Percentiles rank a stretch among this genome's conserved stretches.
Evolutionary conservation across 1,140 invertebrate genomes (phyloP).

Genomic region (Apolygus lucorum): DNA sequence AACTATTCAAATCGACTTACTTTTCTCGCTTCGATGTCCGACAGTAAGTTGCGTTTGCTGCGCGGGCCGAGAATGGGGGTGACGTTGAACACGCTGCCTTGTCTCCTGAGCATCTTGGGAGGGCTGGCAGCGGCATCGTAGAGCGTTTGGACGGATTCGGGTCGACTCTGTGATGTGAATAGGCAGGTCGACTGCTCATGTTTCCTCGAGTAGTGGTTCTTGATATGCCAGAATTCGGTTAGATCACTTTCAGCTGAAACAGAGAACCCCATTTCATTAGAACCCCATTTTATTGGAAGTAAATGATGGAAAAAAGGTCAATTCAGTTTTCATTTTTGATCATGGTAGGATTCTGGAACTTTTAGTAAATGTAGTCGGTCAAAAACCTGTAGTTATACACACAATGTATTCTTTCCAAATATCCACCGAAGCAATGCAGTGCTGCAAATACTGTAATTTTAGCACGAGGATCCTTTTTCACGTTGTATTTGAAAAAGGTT

Average conservation of each 20-base stretch:
- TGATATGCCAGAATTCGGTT: constrained; percentile 63
- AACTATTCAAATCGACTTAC: too few relatives aligned
- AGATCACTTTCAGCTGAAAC: constrained; percentile 78
- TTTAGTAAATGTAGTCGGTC: too few relatives aligned
- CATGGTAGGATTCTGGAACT: too few relatives aligned
- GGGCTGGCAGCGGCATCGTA: constrained; percentile 60
- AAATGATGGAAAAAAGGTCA: too few relatives aligned
- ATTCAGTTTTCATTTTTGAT: too few relatives aligned
- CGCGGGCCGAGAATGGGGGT: constrained; percentile 62
- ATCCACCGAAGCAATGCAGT: too few relatives aligned
- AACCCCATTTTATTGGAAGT: too few relatives aligned
- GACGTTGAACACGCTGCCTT: constrained; percentile 48
- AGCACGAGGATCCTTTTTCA: too few relatives aligned
- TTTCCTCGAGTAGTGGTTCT: constrained; percentile 59
- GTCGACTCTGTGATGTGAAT: constrained; percentile 58
- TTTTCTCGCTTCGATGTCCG: constrained; percentile 78
- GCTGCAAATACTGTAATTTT: too few relatives aligned
- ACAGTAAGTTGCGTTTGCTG: constrained; percentile 44
- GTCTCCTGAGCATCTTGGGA: constrained; percentile 38
- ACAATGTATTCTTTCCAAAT: too few relatives aligned
- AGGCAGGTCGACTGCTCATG: constrained; percentile 54
- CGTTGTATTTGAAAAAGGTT: too few relatives aligned
- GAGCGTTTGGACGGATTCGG: constrained; percentile 54
- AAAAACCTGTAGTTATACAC: too few relatives aligned
- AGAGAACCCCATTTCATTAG: constrained; percentile 35